Evolutionary conservation across 2,797 vertebrate genomes (phyloP).

Genomic region (Sardinella longiceps): DNA sequence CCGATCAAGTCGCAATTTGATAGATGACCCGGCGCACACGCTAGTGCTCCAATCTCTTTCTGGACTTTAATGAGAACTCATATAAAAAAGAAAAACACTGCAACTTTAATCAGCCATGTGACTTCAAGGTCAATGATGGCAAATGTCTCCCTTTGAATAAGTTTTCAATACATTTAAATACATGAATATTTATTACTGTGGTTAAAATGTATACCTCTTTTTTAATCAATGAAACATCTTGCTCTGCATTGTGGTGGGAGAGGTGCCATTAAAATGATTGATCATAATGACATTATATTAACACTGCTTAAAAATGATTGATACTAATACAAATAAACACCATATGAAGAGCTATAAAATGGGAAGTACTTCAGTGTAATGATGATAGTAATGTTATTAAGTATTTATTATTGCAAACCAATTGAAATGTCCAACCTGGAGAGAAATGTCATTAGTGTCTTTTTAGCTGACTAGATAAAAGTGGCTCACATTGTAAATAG

Average conservation of each 20-base stretch:
- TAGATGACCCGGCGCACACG: constrained; percentile 48
- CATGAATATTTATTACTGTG: not conserved
- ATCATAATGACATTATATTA: too few relatives aligned
- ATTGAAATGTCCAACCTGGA: too few relatives aligned
- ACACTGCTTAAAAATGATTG: too few relatives aligned
- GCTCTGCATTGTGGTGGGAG: too few relatives aligned
- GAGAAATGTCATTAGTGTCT: not conserved
- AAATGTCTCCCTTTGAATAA: not conserved
- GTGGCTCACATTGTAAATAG: not conserved
- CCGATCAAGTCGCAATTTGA: constrained; percentile 53
- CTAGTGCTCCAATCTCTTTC: constrained; percentile 41
- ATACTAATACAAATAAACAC: too few relatives aligned
- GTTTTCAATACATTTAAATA: not conserved
- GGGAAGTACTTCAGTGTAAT: not conserved
- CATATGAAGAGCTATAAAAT: too few relatives aligned
- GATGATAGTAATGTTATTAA: not conserved
- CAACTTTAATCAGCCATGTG: not conserved
- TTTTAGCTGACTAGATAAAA: not conserved
- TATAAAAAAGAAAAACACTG: not conserved
- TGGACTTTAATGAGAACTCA: not conserved
- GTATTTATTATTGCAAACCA: too few relatives aligned
- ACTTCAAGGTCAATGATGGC: not conserved
- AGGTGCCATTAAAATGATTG: not conserved
- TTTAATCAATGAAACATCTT: not conserved
- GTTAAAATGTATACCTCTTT: not conserved